phyloP scores from a whole-genome alignment of 2,113 vertebrate species.

The Ranitomeya imitator region DNA sequence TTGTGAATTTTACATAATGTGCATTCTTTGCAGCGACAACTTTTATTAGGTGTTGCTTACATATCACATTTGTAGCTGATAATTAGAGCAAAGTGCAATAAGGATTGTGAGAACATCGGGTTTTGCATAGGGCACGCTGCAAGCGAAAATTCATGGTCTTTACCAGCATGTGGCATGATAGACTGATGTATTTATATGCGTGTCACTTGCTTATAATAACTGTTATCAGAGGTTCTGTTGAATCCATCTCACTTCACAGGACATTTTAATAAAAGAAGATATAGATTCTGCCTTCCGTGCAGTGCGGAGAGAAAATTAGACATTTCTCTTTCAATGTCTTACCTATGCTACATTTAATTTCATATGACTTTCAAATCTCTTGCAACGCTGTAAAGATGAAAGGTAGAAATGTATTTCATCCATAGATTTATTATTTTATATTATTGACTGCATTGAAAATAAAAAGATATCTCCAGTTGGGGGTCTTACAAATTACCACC shows the following conservation, averaged over 20 bases:
- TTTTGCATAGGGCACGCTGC: slow-evolving; percentile 28
- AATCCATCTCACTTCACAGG: slow-evolving; percentile 52
- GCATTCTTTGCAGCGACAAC: not conserved
- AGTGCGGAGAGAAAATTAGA: slow-evolving; percentile 32
- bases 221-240: slow-evolving; percentile 53
- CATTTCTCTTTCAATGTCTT: slow-evolving; percentile 44
- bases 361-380: slow-evolving; percentile 34
- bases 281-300: slow-evolving; percentile 33
- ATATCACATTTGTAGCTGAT: slow-evolving; percentile 40
- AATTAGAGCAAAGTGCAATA: slow-evolving; percentile 44
- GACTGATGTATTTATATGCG: slow-evolving; percentile 53
- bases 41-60: slow-evolving; percentile 50
- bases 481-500: not conserved
- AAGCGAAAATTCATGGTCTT: slow-evolving; percentile 26
- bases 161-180: slow-evolving; percentile 46
- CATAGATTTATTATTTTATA: not conserved
- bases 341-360: slow-evolving; percentile 48
- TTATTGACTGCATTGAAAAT: not conserved
- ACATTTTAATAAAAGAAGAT: slow-evolving; percentile 55
- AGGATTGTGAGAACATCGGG: not conserved
- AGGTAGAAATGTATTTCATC: not conserved
- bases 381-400: not conserved
- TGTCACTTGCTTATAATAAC: slow-evolving; percentile 58
- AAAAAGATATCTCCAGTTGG: not conserved
- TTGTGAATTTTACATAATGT: slow-evolving; percentile 25